phyloP scores from a whole-genome alignment of 2,113 vertebrate genomes.

The Perccottus glenii region DNA sequence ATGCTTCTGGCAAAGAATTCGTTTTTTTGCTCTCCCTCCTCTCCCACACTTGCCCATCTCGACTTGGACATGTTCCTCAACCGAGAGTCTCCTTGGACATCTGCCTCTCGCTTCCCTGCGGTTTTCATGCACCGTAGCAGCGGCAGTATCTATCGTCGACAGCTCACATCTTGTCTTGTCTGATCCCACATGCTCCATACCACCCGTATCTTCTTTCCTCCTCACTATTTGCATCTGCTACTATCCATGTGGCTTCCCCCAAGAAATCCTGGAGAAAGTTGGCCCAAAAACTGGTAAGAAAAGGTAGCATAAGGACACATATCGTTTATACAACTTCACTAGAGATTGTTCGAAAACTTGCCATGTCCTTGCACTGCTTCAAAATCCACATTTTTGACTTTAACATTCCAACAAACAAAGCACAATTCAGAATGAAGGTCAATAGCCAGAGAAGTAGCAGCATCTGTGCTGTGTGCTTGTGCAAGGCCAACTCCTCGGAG shows the following conservation, averaged over 20 bases:
- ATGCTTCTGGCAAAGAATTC: slow-evolving; percentile 26
- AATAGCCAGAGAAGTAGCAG: slow-evolving; percentile 24
- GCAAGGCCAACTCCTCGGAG: slow-evolving; percentile 38
- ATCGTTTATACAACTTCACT: neutral
- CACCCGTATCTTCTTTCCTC: slow-evolving; percentile 22
- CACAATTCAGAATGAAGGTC: slow-evolving; percentile 4
- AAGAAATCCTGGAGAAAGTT: neutral
- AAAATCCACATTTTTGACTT: neutral
- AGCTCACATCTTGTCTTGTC: slow-evolving; percentile 47
- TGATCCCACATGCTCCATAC: slow-evolving; percentile 7
- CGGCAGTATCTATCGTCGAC: slow-evolving; percentile 32
- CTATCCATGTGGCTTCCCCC: slow-evolving; percentile 36
- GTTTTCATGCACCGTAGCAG: slow-evolving; percentile 33
- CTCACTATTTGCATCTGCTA: slow-evolving; percentile 6
- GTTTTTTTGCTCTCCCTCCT: neutral
- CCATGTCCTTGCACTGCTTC: neutral
- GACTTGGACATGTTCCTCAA: slow-evolving; percentile 34
- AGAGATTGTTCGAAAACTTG: neutral
- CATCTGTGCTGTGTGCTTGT: slow-evolving; percentile 5
- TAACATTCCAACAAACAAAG: slow-evolving; percentile 14
- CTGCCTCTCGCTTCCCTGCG: slow-evolving; percentile 18
- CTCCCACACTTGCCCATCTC: slow-evolving; percentile 22
- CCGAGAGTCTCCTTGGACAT: slow-evolving; percentile 35
- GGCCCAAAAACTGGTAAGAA: neutral
- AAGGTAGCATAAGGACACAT: slow-evolving; percentile 8